Base-by-base conservation (phyloP, 2,797 vertebrate genomes). In the Vespertilio murinus region DNA sequence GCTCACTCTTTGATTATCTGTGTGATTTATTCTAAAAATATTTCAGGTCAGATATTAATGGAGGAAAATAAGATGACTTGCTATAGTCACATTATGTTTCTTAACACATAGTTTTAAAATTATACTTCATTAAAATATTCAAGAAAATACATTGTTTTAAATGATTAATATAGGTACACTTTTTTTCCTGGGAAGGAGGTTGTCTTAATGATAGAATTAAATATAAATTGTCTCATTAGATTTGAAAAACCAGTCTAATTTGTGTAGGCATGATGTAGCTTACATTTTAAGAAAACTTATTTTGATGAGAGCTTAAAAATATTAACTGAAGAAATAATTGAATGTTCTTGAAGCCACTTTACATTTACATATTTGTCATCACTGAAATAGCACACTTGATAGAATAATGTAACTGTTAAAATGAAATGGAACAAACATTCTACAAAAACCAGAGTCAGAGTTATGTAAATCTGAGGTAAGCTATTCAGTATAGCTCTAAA, bases 331-430 rank as follows among this genome's bases (percentile, higher is more conserved):
- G 13, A 75, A 92, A 78, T 70, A 71, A 65, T 20, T 67, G 45
- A 90, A 67, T 61, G 5, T 49, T 67, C 23, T 59, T 77, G n/a
- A 88, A 54, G 7, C 1, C 17, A 84, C 7, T 65, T 92, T 23
- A 78, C 7, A 42, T 91, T 77, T 73, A 64, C 0, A 45, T 82
- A 65, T 73, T 75, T 94, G 25, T 64, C 40, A 82, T 16, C 35
- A 54, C 45, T 0, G 8, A 82, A 52, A 52, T 1, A n/a, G 1
- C 6, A 61, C 2, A 75, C 16, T 91, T 93, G 5, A 78, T 30
- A 85, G 5, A 85, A 94, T 83, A 94, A 75, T 56, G 38, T 59
- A 94, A 78, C 5, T 75, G 77, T 92, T 89, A 91, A 89, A 88
- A 64, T 56, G 5, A 89, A 64, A 82, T 6, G 22, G 54, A 88